Conservation (phyloP, 2,888 invertebrate genomes). For the Nephrocerus scutellatus region DNA sequence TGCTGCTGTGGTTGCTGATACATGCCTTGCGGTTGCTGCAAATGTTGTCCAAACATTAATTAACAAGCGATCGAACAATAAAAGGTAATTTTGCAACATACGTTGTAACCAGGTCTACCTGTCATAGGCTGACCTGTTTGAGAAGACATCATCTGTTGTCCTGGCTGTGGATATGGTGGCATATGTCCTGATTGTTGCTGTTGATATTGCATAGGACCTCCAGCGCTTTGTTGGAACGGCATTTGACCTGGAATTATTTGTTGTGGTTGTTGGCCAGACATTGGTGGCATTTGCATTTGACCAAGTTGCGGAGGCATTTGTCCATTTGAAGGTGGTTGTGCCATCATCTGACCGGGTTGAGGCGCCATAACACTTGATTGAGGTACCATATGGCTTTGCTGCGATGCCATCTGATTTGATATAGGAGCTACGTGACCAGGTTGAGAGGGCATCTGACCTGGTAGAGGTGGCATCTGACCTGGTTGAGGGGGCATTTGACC, state of each 20-base stretch:
- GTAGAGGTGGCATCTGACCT: constrained; percentile 20
- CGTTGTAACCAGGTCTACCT: constrained; percentile 34
- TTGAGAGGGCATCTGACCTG: constrained; percentile 22
- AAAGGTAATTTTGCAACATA: too few species aligned
- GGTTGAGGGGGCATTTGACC: constrained; percentile 23
- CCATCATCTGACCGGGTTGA: constrained; percentile 8
- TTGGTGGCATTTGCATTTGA: constrained; percentile 24
- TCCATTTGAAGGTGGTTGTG: constrained; percentile 16
- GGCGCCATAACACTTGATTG: too few species aligned
- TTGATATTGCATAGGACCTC: constrained; percentile 20
- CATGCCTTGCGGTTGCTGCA: constrained; percentile 40
- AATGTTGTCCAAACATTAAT: neutral
- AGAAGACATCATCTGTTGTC: too few species aligned
- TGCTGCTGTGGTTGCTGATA: constrained; percentile 39
- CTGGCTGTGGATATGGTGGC: constrained; percentile 19
- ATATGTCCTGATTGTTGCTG: constrained; percentile 21
- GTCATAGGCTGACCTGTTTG: constrained; percentile 27
- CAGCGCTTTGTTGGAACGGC: constrained; percentile 36
- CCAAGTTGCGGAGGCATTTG: constrained; percentile 19
- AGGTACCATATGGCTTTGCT: constrained; percentile 24
- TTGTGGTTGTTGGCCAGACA: constrained; percentile 31
- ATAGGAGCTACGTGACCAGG: constrained; percentile 22
- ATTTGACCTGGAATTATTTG: constrained; percentile 36
- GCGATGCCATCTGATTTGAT: constrained; percentile 26
- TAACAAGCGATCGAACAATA: too few species aligned